Evolutionary conservation across 1,140 invertebrate species (phyloP).

Genomic region (Elymnias hypermnestra): DNA sequence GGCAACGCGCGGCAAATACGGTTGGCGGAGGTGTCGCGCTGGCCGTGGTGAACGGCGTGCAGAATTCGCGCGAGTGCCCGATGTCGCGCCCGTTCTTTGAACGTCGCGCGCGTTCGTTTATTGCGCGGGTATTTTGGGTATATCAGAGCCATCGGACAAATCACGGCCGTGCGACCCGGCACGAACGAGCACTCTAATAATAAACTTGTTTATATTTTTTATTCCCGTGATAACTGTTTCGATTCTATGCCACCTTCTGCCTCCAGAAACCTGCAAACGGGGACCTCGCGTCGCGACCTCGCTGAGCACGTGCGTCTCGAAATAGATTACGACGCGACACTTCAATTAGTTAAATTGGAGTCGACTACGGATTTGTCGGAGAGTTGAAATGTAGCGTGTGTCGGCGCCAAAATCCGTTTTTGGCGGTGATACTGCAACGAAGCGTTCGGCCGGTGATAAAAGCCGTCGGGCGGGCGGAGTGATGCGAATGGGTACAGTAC

Average conservation of each 20-base stretch:
- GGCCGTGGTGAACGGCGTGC: slow-evolving; percentile 40
- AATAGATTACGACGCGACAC: slow-evolving; percentile 50
- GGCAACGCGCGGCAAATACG: slow-evolving; percentile 4
- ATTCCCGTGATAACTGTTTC: slow-evolving; percentile 57
- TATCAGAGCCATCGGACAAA: slow-evolving; percentile 72
- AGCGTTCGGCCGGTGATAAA: slow-evolving; percentile 4
- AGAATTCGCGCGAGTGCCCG: slow-evolving; percentile 44
- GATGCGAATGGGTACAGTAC: slow-evolving; percentile 29
- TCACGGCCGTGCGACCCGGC: slow-evolving; percentile 71
- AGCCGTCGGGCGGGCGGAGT: neutral
- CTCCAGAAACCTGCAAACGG: slow-evolving; percentile 15
- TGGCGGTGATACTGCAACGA: slow-evolving; percentile 15
- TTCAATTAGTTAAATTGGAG: slow-evolving; percentile 29
- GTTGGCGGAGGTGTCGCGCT: slow-evolving; percentile 8
- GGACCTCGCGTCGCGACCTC: slow-evolving; percentile 41
- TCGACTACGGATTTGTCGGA: slow-evolving; percentile 35
- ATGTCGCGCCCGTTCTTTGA: slow-evolving; percentile 53
- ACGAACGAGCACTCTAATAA: slow-evolving; percentile 69
- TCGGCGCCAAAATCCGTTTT: slow-evolving; percentile 43
- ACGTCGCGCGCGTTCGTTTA: slow-evolving; percentile 52
- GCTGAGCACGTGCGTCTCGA: slow-evolving; percentile 51
- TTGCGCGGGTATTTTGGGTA: slow-evolving; percentile 72
- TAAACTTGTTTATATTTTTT: slow-evolving; percentile 75
- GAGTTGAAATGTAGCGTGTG: slow-evolving; percentile 27
- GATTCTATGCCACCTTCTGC: slow-evolving; percentile 34